Evolutionary conservation across 1,140 invertebrate species (phyloP).

Genomic region (Anthonomus grandis): DNA sequence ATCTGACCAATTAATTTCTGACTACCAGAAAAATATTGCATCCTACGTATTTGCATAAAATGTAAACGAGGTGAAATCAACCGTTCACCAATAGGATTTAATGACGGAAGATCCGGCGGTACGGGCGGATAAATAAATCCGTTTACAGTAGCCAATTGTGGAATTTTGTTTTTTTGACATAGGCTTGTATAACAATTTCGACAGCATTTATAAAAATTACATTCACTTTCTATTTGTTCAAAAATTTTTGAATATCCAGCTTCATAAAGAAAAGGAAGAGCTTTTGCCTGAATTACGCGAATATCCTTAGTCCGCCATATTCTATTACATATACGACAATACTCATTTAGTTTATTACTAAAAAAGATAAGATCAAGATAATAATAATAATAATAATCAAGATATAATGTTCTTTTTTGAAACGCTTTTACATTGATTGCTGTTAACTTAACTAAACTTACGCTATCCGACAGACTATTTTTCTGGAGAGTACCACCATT

Average conservation of each 20-base stretch:
- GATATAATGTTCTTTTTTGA: neutral
- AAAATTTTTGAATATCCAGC: neutral
- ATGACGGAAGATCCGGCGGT: neutral
- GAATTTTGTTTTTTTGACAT: neutral
- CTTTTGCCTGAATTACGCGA: too few relatives aligned
- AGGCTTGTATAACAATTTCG: neutral
- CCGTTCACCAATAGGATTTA: neutral
- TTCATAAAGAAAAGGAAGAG: neutral
- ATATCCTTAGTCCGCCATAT: too few relatives aligned
- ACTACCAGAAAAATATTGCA: neutral
- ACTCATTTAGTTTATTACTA: neutral
- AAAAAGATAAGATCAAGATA: too few relatives aligned
- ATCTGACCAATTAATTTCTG: neutral
- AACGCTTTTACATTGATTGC: neutral
- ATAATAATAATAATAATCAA: neutral
- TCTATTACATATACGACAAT: too few relatives aligned
- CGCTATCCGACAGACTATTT: too few relatives aligned
- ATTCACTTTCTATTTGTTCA: neutral
- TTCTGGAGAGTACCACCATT: too few relatives aligned
- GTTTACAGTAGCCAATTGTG: neutral
- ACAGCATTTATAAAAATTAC: constrained; percentile 1
- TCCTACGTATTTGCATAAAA: neutral
- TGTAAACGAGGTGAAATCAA: neutral
- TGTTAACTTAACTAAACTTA: too few relatives aligned
- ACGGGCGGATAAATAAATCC: neutral